Conservation (phyloP, 2,888 invertebrate species). For the Nasonovia ribisnigri region DNA sequence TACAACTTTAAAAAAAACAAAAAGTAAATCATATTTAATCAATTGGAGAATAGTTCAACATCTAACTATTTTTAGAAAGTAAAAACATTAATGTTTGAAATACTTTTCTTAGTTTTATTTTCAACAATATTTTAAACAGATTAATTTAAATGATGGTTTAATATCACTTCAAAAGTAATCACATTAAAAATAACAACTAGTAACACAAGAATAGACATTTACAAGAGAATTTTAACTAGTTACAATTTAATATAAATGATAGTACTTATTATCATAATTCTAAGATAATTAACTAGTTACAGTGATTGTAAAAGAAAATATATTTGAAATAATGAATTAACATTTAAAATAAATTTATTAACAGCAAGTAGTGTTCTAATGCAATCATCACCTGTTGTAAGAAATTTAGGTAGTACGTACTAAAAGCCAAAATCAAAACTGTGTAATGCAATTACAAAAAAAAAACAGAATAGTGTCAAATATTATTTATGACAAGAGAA, state of each 20-base stretch:
- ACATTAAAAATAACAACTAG: neutral
- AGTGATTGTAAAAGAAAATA: neutral
- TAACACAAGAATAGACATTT: neutral
- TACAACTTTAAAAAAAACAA: neutral
- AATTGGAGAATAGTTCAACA: neutral
- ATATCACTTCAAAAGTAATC: neutral
- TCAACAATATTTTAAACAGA: neutral
- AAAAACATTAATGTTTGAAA: neutral
- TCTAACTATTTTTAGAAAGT: neutral
- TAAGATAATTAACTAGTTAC: neutral
- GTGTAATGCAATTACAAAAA: neutral
- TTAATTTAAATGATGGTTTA: neutral
- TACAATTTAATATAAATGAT: constrained; percentile 10
- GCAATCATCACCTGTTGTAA: constrained; percentile 33
- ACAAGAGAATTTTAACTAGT: neutral
- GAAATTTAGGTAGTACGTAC: neutral
- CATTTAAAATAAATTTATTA: neutral
- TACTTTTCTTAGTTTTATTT: neutral
- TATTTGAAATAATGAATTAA: neutral
- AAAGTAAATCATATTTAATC: neutral
- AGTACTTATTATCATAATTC: neutral
- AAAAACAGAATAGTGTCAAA: neutral
- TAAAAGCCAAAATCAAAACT: constrained; percentile 32
- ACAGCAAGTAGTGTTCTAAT: neutral
- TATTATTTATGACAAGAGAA: constrained; percentile 12